Evolutionary conservation across 2,797 vertebrate genomes (phyloP), one percentile per base, ranked within the genome.

Genomic region (Spinibarbus caldwelli): DNA sequence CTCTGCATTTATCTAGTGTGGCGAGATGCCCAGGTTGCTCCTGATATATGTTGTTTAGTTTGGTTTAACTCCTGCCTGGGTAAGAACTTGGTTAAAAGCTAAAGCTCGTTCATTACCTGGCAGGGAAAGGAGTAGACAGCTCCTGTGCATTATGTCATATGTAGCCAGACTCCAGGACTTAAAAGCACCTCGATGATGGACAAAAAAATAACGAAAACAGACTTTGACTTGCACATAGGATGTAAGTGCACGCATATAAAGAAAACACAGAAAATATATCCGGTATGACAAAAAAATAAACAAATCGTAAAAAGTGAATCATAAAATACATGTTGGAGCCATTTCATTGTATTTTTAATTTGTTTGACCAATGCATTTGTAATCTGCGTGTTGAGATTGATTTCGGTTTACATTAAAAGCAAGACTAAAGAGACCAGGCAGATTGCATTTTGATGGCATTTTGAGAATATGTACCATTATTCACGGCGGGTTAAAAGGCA

Each of bases 151-250:
- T 86, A 92, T 93, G 92, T 94, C 92, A 93, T 90, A 73, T 49
- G 89, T 90, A 92, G 89, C 90, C 85, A 43, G 34, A 66, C 71
- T 76, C 77, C 86, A 92, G 92, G 91, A 91, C 93, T 93, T 94
- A 94, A 95, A 94, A 93, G 92, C 91, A 89, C 93, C 89, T 90
- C 49, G 94, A 94, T 93, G 94, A 94, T 78, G 77, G 94, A 95
- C 92, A 88, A 90, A 92, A 19, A 91, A 91, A 93, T 90, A 94
- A 94, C 93, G 92, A 92, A 94, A 94, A 94, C 76, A 85, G 38
- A 34, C 80, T 76, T 31, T 17, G 29, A 64, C 52, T 31, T 34
- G 9, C 54, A 23, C 66, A 64, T 43, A 64, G 87, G 29, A 67
- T 23, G 34, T 54, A 9, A 67, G 43, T 80, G n/a, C n/a, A n/a